These are phyloP conservation scores for Pemphredon lugubris DNA, from an alignment of 2,888 invertebrate genomes.

Conservation along the genomic window DNA sequence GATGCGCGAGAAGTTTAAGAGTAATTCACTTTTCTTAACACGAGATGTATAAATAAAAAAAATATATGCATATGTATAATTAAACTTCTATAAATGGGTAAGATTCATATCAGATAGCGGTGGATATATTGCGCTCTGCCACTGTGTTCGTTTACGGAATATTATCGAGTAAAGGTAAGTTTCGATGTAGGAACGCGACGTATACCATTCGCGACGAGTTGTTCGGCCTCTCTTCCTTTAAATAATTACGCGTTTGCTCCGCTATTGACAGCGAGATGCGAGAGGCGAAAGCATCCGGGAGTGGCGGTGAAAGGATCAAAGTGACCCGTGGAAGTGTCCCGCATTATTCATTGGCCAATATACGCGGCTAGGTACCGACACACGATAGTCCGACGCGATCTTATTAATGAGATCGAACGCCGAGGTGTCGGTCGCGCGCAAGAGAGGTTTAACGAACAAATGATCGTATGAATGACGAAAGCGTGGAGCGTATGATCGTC, in stretches of 20 bases:
- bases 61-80: too few relatives aligned
- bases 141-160: too few relatives aligned
- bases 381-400: slow-evolving; percentile 27
- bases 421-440: slow-evolving; percentile 13
- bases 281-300: slow-evolving; percentile 46
- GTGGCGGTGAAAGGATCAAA: slow-evolving; percentile 62
- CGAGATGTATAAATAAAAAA: too few relatives aligned
- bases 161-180: too few relatives aligned
- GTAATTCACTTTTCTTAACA: too few relatives aligned
- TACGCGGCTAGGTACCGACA: slow-evolving; percentile 19
- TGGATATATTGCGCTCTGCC: too few relatives aligned
- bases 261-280: background rate
- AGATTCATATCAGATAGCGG: too few relatives aligned
- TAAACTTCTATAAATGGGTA: too few relatives aligned
- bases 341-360: slow-evolving; percentile 35
- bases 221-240: too few relatives aligned
- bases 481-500: background rate
- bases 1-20: too few relatives aligned
- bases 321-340: slow-evolving; percentile 43
- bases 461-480: slow-evolving; percentile 44
- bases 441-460: slow-evolving; percentile 36
- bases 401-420: slow-evolving; percentile 41
- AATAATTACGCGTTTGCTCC: background rate
- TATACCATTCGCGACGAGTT: too few relatives aligned
- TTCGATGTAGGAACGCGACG: too few relatives aligned